Base-by-base conservation (phyloP, 2,113 vertebrate genomes). In the Taurulus bubalis region DNA sequence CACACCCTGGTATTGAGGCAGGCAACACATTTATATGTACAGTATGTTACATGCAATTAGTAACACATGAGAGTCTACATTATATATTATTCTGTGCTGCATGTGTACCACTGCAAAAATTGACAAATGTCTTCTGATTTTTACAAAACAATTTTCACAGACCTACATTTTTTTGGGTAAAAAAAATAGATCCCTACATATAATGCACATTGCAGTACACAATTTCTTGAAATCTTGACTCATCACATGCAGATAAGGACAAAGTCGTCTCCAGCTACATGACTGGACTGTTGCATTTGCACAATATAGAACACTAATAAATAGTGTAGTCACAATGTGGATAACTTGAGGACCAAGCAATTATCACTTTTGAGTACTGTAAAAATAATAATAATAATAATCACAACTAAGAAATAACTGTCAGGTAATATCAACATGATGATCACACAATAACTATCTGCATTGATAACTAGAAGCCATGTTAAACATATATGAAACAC, bases 31-130 rank as follows among this genome's bases (percentile, higher is more conserved):
- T 76, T 45, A 88, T 97, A 96, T 95, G 91, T 96, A 97, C 96
- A 96, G 92, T 96, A 96, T 95, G 93, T 94, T 96, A 96, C 97
- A 97, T 97, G 96, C 96, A 96, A 75, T 60, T 93, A 92, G 94
- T 95, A 93, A 94, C 89, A 95, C 94, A 95, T 91, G 82, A 89
- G 92, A 85, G 89, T 94, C 92, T 88, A 95, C 89, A 83, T 95
- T 91, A 77, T 85, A 82, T 87, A 79, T 62, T 63, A 77, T 78
- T 82, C 58, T 79, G 66, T 93, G 71, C 80, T 80, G 88, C 75
- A 93, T 95, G 95, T 96, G 90, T 95, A 95, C 96, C 96, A 95
- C 94, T 95, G 91, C 93, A 93, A 95, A 96, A 93, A 85, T 56
- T 79, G 92, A 95, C 93, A 94, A 74, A 79, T 79, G 64, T 80